Percentiles rank a stretch among this genome's conserved stretches.
Evolutionary conservation across 2,888 invertebrate species (phyloP).

Genomic region (Chymomyza procnemis): DNA sequence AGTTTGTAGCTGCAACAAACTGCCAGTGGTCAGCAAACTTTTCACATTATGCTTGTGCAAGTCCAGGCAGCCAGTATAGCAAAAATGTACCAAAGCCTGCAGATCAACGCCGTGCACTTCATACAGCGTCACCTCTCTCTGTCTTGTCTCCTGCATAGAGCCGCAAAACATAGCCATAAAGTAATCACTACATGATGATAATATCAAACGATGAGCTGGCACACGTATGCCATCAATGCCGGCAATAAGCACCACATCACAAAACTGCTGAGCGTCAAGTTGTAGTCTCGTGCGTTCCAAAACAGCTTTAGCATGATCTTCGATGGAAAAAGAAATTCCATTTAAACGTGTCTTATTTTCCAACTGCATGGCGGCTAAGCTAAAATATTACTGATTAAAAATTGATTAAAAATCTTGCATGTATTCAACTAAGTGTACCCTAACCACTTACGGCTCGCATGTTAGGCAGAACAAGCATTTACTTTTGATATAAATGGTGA

Average conservation of each 20-base stretch:
- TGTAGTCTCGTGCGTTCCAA: constrained; percentile 90
- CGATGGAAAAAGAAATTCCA: constrained; percentile 84
- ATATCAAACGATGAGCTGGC: constrained; percentile 90
- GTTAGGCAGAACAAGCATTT: too few species aligned
- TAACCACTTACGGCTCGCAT: too few species aligned
- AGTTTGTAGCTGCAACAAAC: constrained; percentile 89
- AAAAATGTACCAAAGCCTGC: constrained; percentile 90
- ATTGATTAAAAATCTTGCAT: neutral
- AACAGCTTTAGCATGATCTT: constrained; percentile 90
- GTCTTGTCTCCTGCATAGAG: constrained; percentile 88
- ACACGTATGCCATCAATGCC: constrained; percentile 85
- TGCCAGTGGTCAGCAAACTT: constrained; percentile 90
- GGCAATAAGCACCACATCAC: constrained; percentile 92
- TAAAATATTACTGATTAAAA: too few species aligned
- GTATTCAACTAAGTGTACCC: neutral
- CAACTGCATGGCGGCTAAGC: constrained; percentile 53
- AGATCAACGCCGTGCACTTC: constrained; percentile 92
- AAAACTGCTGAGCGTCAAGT: constrained; percentile 88
- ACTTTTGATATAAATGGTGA: too few species aligned
- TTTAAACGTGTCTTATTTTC: constrained; percentile 78
- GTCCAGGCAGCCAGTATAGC: constrained; percentile 90
- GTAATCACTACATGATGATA: constrained; percentile 95
- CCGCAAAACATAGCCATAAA: constrained; percentile 97
- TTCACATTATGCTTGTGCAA: constrained; percentile 95
- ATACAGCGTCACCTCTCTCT: constrained; percentile 90